Evolutionary conservation across 2,113 vertebrate species (phyloP).

Genomic region (Coregonus clupeaformis): DNA sequence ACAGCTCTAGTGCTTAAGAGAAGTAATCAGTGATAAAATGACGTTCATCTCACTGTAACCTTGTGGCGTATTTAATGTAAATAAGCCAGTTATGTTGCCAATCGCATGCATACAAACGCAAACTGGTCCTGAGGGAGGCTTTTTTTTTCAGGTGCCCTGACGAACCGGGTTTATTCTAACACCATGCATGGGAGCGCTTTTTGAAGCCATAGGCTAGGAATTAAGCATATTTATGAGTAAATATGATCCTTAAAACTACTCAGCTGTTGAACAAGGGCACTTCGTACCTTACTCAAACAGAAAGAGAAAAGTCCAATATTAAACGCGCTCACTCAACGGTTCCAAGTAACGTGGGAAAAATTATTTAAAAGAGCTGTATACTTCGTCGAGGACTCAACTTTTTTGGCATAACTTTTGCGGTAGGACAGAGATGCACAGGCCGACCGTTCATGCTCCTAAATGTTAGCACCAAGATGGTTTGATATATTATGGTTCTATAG

Average conservation of each 20-base stretch:
- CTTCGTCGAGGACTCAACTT: slow-evolving; percentile 82
- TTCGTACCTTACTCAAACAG: slow-evolving; percentile 77
- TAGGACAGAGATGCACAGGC: slow-evolving; percentile 70
- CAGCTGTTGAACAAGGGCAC: slow-evolving; percentile 71
- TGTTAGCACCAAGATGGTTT: slow-evolving; percentile 71
- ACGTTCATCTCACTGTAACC: slow-evolving; percentile 99
- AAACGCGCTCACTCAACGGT: slow-evolving; percentile 79
- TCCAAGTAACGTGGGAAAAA: slow-evolving; percentile 73
- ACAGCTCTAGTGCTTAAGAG: slow-evolving; percentile 88
- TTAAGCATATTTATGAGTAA: slow-evolving; percentile 90
- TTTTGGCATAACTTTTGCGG: slow-evolving; percentile 84
- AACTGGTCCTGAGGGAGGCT: slow-evolving; percentile 85
- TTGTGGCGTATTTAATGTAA: slow-evolving; percentile 99
- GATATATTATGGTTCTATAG: slow-evolving; percentile 82
- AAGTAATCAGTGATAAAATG: slow-evolving; percentile 99
- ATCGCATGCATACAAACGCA: slow-evolving; percentile 86
- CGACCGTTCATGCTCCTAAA: slow-evolving; percentile 66
- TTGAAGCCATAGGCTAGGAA: slow-evolving; percentile 77
- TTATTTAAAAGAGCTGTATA: slow-evolving; percentile 71
- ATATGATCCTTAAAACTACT: slow-evolving; percentile 92
- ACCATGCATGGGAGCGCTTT: slow-evolving; percentile 84
- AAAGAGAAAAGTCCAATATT: slow-evolving; percentile 70
- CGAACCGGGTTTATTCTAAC: slow-evolving; percentile 89
- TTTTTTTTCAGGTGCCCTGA: slow-evolving; percentile 83
- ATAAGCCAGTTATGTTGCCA: slow-evolving; percentile 99